phyloP scores from a whole-genome alignment of 2,113 vertebrate genomes.

The Rynchops niger region DNA sequence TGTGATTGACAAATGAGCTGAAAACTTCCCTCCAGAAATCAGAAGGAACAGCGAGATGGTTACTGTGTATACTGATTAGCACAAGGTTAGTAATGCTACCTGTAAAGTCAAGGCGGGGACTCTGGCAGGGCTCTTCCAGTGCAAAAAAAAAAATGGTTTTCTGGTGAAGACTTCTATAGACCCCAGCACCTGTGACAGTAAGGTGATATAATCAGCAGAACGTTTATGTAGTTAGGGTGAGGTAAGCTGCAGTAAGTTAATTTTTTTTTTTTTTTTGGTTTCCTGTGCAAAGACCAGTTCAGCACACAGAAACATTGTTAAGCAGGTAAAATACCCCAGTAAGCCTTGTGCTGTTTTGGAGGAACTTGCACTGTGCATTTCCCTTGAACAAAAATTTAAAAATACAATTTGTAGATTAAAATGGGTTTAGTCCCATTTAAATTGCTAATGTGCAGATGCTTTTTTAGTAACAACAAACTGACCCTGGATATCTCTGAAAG shows the following conservation, averaged over 20 bases:
- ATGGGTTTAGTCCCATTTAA: neutral
- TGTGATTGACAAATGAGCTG: neutral
- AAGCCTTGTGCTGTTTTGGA: neutral
- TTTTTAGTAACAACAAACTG: neutral
- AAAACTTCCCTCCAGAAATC: neutral
- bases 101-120: neutral
- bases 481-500: neutral
- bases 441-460: neutral
- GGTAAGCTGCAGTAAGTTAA: neutral
- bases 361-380: neutral
- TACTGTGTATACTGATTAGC: neutral
- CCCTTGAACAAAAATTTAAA: neutral
- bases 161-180: neutral
- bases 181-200: neutral
- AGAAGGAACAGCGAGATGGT: neutral
- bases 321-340: neutral
- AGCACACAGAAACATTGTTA: neutral
- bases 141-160: neutral
- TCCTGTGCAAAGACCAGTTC: neutral
- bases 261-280: neutral
- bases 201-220: neutral
- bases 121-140: neutral
- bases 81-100: neutral
- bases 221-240: neutral
- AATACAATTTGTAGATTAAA: neutral